Evolutionary conservation across 2,888 invertebrate genomes (phyloP).

Genomic region (Pyrochroa serraticornis): DNA sequence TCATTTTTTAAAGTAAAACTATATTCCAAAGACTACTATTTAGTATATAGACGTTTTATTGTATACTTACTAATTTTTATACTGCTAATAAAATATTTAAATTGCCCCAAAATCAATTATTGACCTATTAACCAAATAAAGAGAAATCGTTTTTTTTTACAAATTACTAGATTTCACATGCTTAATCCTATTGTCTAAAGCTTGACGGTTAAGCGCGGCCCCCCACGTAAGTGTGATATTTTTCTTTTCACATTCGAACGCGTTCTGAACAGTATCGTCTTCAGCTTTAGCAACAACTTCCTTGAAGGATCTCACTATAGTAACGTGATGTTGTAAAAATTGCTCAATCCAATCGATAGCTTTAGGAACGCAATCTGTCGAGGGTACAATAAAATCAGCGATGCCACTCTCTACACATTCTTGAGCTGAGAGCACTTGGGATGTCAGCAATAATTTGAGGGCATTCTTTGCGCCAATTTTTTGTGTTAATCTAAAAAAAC

Average conservation of each 20-base stretch:
- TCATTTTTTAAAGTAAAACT: constrained; percentile 38
- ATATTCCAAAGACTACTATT: constrained; percentile 44
- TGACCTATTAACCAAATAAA: too few relatives aligned
- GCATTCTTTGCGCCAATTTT: constrained; percentile 46
- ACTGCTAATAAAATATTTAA: constrained; percentile 27
- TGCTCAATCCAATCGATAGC: constrained; percentile 43
- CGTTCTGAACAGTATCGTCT: constrained; percentile 28
- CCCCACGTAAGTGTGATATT: constrained; percentile 48
- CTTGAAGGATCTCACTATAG: constrained; percentile 45
- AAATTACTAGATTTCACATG: constrained; percentile 36
- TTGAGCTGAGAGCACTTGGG: constrained; percentile 44
- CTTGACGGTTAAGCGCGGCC: constrained; percentile 41
- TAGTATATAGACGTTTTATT: constrained; percentile 28
- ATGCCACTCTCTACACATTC: constrained; percentile 46
- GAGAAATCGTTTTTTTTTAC: too few relatives aligned
- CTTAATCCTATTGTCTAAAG: constrained; percentile 44
- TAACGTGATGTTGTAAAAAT: constrained; percentile 38
- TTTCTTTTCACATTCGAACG: constrained; percentile 39
- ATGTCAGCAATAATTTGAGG: constrained; percentile 45
- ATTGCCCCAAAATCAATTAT: not conserved
- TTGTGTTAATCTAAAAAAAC: constrained; percentile 43
- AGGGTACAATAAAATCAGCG: constrained; percentile 41
- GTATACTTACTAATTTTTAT: constrained; percentile 32
- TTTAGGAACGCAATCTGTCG: constrained; percentile 35
- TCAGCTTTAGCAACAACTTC: constrained; percentile 29